Evolutionary conservation across 92 coral and sea anemone species (phyloP).

Genomic region (Porites evermanni): DNA sequence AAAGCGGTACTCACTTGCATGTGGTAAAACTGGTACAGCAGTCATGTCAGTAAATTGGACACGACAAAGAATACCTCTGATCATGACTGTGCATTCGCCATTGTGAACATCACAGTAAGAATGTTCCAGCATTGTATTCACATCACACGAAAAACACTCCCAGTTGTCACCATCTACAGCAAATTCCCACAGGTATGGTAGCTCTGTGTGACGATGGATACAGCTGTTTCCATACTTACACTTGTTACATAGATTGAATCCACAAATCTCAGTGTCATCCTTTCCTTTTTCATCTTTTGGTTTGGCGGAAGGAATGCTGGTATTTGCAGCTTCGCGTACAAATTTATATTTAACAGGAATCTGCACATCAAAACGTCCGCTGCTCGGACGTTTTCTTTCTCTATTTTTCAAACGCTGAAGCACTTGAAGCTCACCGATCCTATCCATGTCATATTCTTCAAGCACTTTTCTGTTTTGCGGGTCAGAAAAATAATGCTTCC

Average conservation of each 20-base stretch:
- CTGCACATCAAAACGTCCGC: conserved; percentile 55
- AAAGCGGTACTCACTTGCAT: no score
- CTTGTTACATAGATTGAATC: conserved; percentile 79
- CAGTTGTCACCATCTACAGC: conserved; percentile 43
- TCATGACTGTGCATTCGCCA: background rate
- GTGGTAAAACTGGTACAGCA: conserved; percentile 30
- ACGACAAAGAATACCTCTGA: conserved; percentile 18
- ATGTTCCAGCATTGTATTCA: conserved; percentile 70
- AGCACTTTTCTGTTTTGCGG: conserved; percentile 70
- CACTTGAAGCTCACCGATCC: conserved; percentile 36
- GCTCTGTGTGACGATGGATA: no score
- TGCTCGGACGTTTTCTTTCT: conserved; percentile 51
- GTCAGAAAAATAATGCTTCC: conserved; percentile 72
- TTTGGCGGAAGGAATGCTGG: background rate
- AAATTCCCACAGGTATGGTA: conserved; percentile 81
- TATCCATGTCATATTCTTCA: conserved; percentile 43
- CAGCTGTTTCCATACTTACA: no score
- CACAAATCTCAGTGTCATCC: conserved; percentile 78
- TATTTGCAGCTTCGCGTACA: background rate
- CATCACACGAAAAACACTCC: conserved; percentile 64
- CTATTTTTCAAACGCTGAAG: conserved; percentile 48
- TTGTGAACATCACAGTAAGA: conserved; percentile 62
- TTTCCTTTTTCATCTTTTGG: conserved; percentile 10
- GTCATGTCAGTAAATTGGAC: conserved; percentile 69
- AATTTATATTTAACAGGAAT: conserved; percentile 12